Conservation (phyloP, 2,888 invertebrate genomes). For the Bursaphelenchus okinawaensis region DNA sequence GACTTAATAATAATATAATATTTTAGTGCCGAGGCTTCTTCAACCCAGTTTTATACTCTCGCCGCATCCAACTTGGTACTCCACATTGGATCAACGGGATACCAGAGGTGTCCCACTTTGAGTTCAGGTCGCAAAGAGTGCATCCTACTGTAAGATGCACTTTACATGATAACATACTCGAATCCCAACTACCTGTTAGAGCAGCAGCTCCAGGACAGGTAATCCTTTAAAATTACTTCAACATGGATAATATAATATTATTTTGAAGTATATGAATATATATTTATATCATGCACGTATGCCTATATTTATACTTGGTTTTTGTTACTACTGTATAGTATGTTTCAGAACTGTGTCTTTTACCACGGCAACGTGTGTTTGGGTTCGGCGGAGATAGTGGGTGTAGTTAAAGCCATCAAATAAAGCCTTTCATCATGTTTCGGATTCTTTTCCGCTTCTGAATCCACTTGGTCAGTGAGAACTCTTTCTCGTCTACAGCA, state of each 20-base stretch:
- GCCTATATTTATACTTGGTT: too few relatives aligned
- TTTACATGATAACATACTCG: background rate
- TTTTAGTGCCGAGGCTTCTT: conserved; percentile 43
- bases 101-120: background rate
- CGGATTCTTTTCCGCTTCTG: background rate
- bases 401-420: conserved; percentile 18
- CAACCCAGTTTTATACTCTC: conserved; percentile 41
- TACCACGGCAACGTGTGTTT: conserved; percentile 42
- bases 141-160: conserved; percentile 38
- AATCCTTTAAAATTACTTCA: too few relatives aligned
- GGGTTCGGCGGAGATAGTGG: conserved; percentile 46
- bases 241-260: too few relatives aligned
- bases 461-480: background rate
- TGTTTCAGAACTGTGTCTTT: conserved; percentile 69
- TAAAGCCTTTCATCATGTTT: background rate
- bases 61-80: conserved; percentile 27
- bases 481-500: conserved; percentile 28
- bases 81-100: conserved; percentile 37
- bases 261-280: too few relatives aligned
- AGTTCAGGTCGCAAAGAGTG: conserved; percentile 33
- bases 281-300: too few relatives aligned
- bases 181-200: conserved; percentile 37
- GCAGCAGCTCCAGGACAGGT: conserved; percentile 50
- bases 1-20: too few relatives aligned
- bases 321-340: too few relatives aligned